Conservation (phyloP, 2,888 invertebrate species). For the Galerucella calmariensis region DNA sequence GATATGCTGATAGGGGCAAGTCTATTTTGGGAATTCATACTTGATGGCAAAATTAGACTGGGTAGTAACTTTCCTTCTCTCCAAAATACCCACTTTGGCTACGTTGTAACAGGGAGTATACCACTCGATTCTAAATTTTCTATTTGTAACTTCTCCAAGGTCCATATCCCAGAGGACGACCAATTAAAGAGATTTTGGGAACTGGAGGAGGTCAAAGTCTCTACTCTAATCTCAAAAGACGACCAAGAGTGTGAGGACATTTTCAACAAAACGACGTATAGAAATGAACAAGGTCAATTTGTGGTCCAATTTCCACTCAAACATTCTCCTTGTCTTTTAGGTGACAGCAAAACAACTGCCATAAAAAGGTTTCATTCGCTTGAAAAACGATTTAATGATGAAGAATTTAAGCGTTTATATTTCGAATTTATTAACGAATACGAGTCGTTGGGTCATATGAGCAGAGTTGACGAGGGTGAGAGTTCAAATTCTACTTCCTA, state of each 20-base stretch:
- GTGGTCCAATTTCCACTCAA: background rate
- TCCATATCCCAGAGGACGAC: background rate
- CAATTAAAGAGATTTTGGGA: slow-evolving; percentile 13
- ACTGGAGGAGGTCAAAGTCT: slow-evolving; percentile 4
- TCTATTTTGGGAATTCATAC: background rate
- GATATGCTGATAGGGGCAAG: background rate
- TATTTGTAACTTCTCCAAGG: slow-evolving; percentile 10
- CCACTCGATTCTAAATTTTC: background rate
- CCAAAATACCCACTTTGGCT: slow-evolving; percentile 11
- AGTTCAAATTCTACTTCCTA: too few species aligned
- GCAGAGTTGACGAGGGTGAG: background rate
- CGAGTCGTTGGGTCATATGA: background rate
- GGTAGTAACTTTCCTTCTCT: slow-evolving; percentile 3
- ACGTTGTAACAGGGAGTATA: background rate
- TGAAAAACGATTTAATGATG: background rate
- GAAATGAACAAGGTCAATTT: background rate
- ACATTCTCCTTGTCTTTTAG: background rate
- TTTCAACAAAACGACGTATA: background rate
- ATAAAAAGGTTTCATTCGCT: background rate
- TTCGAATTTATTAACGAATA: background rate
- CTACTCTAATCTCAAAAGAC: background rate
- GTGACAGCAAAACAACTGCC: background rate
- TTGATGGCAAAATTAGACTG: slow-evolving; percentile 1
- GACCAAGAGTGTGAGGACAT: slow-evolving; percentile 8
- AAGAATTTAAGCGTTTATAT: background rate